Percentiles rank a stretch among this genome's conserved stretches.
Conservation (phyloP, 1,140 invertebrate species). For the Aphidius ervi region DNA sequence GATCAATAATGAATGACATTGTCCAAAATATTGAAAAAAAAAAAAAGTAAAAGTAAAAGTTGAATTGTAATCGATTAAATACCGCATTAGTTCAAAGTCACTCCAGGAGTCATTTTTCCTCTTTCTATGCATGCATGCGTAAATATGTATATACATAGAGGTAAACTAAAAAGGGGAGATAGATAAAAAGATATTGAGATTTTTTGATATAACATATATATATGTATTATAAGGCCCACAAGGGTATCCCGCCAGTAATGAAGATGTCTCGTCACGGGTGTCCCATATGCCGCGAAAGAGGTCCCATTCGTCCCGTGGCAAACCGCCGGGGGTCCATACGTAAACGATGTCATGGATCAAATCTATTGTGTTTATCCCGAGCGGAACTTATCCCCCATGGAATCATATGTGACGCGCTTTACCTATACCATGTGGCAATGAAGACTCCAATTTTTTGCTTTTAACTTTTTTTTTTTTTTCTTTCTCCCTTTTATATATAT, state of each 20-base stretch:
- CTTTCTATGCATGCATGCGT: not conserved
- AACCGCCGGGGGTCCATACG: constrained; percentile 38
- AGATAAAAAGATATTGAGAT: no score
- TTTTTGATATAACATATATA: no score
- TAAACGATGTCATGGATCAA: constrained; percentile 45
- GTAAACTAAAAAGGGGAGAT: not conserved
- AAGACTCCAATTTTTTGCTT: constrained; percentile 7
- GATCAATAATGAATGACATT: no score
- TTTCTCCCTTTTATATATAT: not conserved
- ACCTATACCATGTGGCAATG: not conserved
- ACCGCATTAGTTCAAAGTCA: constrained; percentile 16
- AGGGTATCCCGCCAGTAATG: constrained; percentile 32
- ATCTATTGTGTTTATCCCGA: constrained; percentile 25
- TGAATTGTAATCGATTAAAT: constrained; percentile 27
- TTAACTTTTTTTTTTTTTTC: constrained; percentile 5
- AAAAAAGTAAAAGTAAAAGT: no score
- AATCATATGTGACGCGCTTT: constrained; percentile 24
- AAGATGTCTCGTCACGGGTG: constrained; percentile 44
- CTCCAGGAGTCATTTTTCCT: constrained; percentile 4
- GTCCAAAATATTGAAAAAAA: no score
- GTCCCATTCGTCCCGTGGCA: constrained; percentile 36
- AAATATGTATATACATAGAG: not conserved
- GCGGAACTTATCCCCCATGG: constrained; percentile 38
- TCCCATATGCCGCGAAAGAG: constrained; percentile 26
- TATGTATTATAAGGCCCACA: no score